Evolutionary conservation across 2,113 vertebrate species (phyloP), one percentile per base, ranked within the genome.

Genomic region (Microcebus murinus): DNA sequence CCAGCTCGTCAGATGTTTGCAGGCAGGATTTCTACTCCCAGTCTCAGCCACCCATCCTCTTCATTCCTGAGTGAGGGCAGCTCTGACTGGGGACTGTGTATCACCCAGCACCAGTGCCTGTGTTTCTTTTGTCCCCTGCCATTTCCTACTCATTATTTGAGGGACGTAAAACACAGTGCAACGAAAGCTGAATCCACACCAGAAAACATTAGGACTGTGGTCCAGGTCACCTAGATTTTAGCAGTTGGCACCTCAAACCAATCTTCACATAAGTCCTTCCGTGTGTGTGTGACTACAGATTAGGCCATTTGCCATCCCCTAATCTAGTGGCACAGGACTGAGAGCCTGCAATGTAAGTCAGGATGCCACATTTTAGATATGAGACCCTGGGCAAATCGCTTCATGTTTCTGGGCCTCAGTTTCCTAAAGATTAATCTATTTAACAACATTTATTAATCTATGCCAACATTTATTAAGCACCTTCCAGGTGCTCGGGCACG

Each of bases 201-300:
- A 52, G 71, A 85, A 85, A 80, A 50, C 34, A 36, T 76, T 50
- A 83, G n/a, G 91, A 45, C 1, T 57, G 42, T 52, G 88, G 48
- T 4, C 61, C 67, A 84, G 15, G 55, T 71, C 11, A 17, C 57
- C 21, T 34, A 27, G 52, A 36, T 57, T 63, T 94, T 29, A 87
- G 91, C 70, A 65, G 21, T 0, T 87, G n/a, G 23, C 70, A 52
- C 36, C 73, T 79, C 63, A 79, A 65, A 29, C 45, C 70, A 25
- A 42, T 50, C 52, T 57, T 79, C 61, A 36, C 0, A 0, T 29
- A 39, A 13, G 25, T 42, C 45, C 71, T 65, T 31, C 8, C 8
- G 2, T 0, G 17, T 0, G 17, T 0, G 17, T 6, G 6, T 10
- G 20, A 12, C 42, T 45, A 6, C 9, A 73, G 48, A 29, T 1